Evolutionary conservation across 2,888 invertebrate species (phyloP).

Genomic region (Polydrusus tereticollis): DNA sequence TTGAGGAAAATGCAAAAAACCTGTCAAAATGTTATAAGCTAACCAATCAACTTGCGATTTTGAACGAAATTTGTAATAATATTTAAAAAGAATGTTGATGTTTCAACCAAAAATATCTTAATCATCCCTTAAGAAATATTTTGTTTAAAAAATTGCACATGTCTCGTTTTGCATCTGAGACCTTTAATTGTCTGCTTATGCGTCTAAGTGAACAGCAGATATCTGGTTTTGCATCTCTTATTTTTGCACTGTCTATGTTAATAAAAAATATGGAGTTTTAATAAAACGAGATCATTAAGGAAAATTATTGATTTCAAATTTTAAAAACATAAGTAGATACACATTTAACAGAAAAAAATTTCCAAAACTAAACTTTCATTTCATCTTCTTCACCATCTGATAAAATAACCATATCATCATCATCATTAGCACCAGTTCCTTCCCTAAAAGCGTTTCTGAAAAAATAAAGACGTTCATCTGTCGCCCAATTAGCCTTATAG

Average conservation of each 20-base stretch:
- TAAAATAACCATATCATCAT: conserved; percentile 23
- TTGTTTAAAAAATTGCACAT: neutral
- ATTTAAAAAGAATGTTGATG: no score
- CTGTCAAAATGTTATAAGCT: neutral
- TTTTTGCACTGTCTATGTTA: no score
- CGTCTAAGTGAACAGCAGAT: no score
- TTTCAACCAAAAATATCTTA: neutral
- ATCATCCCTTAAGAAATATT: neutral
- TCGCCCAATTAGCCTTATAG: conserved; percentile 23
- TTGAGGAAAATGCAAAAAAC: conserved; percentile 12
- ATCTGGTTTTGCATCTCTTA: no score
- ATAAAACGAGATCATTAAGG: no score
- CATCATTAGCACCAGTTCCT: neutral
- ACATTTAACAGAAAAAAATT: neutral
- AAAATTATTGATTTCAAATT: no score
- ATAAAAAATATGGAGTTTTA: no score
- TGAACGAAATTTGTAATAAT: no score
- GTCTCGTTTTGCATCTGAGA: no score
- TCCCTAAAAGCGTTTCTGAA: conserved; percentile 12
- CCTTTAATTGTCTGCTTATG: no score
- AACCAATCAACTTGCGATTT: neutral
- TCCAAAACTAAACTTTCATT: neutral
- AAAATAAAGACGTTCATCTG: conserved; percentile 16
- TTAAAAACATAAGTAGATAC: no score
- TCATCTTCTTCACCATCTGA: conserved; percentile 11